Conservation (phyloP, 2,113 vertebrate species). For the Boulengeromyrus knoepffleri region DNA sequence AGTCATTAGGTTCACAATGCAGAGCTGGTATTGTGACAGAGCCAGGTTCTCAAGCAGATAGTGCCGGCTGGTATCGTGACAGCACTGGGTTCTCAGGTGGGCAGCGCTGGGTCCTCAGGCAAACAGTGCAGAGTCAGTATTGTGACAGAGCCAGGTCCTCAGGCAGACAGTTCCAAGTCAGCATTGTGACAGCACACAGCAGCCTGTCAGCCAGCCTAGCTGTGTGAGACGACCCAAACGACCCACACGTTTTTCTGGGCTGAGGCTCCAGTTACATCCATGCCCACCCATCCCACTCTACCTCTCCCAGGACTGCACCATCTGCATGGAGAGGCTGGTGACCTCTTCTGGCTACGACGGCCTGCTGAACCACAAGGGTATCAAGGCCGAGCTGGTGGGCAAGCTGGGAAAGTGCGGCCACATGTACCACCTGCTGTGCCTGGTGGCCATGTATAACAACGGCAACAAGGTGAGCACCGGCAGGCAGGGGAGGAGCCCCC, state of each 20-base stretch:
- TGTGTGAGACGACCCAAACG: not conserved
- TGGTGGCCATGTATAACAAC: conserved; percentile 96
- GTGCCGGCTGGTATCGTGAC: not conserved
- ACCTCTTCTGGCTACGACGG: conserved; percentile 91
- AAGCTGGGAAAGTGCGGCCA: conserved; percentile 91
- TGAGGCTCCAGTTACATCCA: not conserved
- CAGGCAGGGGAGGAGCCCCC: not conserved
- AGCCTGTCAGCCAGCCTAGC: not conserved
- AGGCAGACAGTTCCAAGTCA: not conserved
- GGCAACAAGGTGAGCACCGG: conserved; percentile 75
- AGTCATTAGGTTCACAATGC: too few relatives aligned
- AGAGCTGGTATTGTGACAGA: too few relatives aligned
- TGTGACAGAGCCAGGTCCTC: not conserved
- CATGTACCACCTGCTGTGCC: conserved; percentile 93
- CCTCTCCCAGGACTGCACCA: conserved; percentile 74
- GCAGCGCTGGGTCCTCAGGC: not conserved
- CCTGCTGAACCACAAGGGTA: conserved; percentile 73
- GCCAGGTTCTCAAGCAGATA: too few relatives aligned
- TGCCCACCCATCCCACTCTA: not conserved
- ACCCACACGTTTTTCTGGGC: not conserved
- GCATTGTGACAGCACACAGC: not conserved
- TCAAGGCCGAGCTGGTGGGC: conserved; percentile 84
- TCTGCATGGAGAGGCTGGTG: conserved; percentile 83
- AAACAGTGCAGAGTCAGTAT: not conserved
- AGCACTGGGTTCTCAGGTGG: not conserved